Evolutionary conservation across 2,888 invertebrate genomes (phyloP).

Genomic region (Globia sparganii): DNA sequence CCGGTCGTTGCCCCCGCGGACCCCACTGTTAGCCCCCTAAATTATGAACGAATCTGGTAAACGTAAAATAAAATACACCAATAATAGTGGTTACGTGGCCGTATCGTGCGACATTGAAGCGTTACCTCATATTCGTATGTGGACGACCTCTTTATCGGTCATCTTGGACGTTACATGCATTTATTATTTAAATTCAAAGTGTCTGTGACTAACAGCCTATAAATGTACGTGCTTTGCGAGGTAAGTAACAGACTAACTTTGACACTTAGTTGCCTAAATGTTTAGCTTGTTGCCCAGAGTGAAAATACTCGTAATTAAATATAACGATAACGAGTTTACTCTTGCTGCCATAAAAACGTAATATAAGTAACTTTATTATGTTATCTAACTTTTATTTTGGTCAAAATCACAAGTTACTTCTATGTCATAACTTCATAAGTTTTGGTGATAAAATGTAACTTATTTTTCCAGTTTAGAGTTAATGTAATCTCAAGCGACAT

Average conservation of each 20-base stretch:
- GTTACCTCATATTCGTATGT: conserved; percentile 83
- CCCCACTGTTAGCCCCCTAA: conserved; percentile 74
- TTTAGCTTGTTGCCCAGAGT: conserved; percentile 19
- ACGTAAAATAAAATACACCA: conserved; percentile 47
- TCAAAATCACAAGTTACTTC: not conserved
- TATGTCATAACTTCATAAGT: too few species aligned
- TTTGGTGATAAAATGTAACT: not conserved
- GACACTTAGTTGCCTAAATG: conserved; percentile 65
- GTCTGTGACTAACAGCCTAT: conserved; percentile 80
- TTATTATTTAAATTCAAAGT: conserved; percentile 83
- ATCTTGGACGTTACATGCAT: conserved; percentile 84
- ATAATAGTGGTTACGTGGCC: conserved; percentile 52
- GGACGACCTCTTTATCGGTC: conserved; percentile 87
- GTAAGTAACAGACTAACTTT: conserved; percentile 64
- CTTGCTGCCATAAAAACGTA: conserved; percentile 29
- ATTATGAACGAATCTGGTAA: conserved; percentile 65
- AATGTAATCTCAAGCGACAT: not conserved
- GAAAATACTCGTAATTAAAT: conserved; percentile 43
- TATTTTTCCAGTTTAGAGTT: not conserved
- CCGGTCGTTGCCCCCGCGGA: conserved; percentile 78
- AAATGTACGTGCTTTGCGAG: conserved; percentile 73
- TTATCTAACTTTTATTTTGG: conserved; percentile 38
- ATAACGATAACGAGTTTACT: conserved; percentile 27
- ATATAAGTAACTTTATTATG: conserved; percentile 32
- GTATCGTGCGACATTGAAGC: conserved; percentile 69